Base-by-base conservation (phyloP, 2,113 vertebrate species). In the Lagopus muta region DNA sequence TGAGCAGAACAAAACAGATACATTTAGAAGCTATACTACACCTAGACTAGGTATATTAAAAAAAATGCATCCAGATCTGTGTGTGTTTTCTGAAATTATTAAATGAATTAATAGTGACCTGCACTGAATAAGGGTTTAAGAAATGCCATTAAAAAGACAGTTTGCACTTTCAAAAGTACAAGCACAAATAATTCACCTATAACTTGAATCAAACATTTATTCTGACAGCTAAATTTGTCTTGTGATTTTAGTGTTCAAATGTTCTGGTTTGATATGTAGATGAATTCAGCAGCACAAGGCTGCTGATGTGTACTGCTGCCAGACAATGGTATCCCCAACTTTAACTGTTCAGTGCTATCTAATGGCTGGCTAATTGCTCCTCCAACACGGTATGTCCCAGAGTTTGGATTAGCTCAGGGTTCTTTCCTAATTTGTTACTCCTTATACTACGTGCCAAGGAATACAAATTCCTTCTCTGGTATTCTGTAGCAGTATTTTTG, bases 231-330 rank as follows among this genome's bases (percentile, higher is more conserved):
- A 66, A 66, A 61, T 74, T 66, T 50, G 72, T 22, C 11, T 17
- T 8, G 34, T 32, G 9, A 65, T 34, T 86, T 70, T 32, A 60
- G 34, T 15, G 61, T 62, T 70, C 45, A 71, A 42, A 32, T 28
- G 11, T 73, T 92, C 72, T 66, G 20, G 36, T 27, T 82, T 61
- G 64, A 85, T 76, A 95, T 74, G 91, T 11, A 48, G 84, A 85
- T 81, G 67, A 94, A 95, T 93, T 93, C 92, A 93, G 22, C 32
- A 54, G 89, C 57, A 73, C 82, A 91, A 94, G 65, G 10, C 7
- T 60, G 16, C 12, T 34, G 20, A 28, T 20, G 22, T 16, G 9
- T 62, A 50, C 6, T 18, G 19, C 5, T 70, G 45, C 38, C 65
- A 77, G 60, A 8, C 25, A 52, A 75, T 43, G 10, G 40, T 45